A percentile compares a stretch with the other conserved stretches of the same genome.
phyloP scores from a whole-genome alignment of 2,113 vertebrate species.

The Glaucomys volans region DNA sequence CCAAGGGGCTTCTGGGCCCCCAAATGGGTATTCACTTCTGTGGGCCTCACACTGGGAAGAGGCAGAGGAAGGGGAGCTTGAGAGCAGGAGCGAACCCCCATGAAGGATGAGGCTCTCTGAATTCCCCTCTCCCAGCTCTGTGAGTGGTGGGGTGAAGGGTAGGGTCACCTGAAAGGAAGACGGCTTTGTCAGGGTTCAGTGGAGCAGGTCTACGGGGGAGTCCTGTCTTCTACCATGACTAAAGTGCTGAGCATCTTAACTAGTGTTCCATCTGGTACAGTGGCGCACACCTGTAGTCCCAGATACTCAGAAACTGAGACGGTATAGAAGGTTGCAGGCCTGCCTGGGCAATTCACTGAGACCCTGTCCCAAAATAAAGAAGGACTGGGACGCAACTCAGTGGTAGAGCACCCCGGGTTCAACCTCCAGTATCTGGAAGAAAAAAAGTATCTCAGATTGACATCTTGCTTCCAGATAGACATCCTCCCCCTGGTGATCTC shows the following conservation, averaged over 20 bases:
- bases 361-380: too few species aligned
- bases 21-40: background rate
- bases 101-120: background rate
- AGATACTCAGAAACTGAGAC: too few species aligned
- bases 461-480: background rate
- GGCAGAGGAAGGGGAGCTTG: background rate
- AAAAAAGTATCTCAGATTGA: background rate
- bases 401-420: too few species aligned
- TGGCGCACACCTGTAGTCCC: too few species aligned
- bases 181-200: background rate
- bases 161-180: too few species aligned
- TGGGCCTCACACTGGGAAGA: background rate
- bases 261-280: too few species aligned
- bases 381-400: too few species aligned
- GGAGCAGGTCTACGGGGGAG: background rate
- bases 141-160: background rate
- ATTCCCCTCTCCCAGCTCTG: background rate
- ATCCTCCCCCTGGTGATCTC: background rate
- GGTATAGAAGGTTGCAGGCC: too few species aligned
- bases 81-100: background rate
- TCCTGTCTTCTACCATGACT: accelerated
- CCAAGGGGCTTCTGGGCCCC: background rate
- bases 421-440: too few species aligned
- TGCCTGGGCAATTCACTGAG: too few species aligned
- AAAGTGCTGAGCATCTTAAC: background rate